Evolutionary conservation across 1,140 invertebrate genomes (phyloP).

Genomic region (Zaprionus vittiger): DNA sequence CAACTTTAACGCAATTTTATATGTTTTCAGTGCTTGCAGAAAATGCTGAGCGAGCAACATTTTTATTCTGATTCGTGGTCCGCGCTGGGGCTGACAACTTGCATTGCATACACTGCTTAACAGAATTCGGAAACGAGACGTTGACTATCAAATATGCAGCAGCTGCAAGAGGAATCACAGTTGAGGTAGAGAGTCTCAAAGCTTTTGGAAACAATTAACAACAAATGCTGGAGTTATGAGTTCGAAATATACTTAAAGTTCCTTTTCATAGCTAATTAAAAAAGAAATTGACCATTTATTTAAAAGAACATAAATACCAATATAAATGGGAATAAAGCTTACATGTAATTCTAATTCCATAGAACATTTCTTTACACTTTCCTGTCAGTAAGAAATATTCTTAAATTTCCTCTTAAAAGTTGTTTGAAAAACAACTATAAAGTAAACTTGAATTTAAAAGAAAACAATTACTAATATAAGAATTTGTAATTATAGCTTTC

Average conservation of each 20-base stretch:
- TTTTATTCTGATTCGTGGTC: slow-evolving; percentile 73
- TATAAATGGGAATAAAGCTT: too few relatives aligned
- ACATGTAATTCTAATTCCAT: too few relatives aligned
- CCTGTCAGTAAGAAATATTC: background rate
- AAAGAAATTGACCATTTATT: background rate
- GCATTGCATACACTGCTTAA: slow-evolving; percentile 23
- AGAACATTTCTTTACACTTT: too few relatives aligned
- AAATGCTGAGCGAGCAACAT: slow-evolving; percentile 55
- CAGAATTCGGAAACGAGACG: background rate
- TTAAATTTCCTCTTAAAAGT: background rate
- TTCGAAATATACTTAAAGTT: background rate
- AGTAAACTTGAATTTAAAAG: background rate
- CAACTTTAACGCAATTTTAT: slow-evolving; percentile 59
- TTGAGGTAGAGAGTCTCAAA: background rate
- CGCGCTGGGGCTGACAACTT: slow-evolving; percentile 24
- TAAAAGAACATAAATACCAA: background rate
- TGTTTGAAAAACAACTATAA: background rate
- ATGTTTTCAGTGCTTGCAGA: slow-evolving; percentile 31
- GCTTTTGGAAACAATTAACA: background rate
- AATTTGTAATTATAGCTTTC: background rate
- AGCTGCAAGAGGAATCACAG: background rate
- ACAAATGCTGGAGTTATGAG: background rate
- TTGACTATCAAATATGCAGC: slow-evolving; percentile 10
- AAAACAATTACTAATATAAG: background rate
- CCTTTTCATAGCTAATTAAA: background rate